phyloP scores from a whole-genome alignment of 2,113 vertebrate species.

The Columba janthina region DNA sequence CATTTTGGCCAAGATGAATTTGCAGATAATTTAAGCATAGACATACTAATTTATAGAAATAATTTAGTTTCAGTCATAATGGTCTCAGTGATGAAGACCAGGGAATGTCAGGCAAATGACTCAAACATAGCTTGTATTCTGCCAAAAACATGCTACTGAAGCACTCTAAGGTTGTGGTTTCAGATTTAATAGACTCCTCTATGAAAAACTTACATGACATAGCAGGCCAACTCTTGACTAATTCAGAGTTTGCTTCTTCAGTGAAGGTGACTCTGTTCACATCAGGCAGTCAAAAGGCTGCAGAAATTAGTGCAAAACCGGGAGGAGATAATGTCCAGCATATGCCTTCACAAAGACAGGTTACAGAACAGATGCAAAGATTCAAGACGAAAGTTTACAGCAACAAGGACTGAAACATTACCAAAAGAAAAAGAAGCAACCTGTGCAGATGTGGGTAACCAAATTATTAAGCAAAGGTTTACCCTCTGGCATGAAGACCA shows the following conservation, averaged over 20 bases:
- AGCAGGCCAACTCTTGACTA: conserved; percentile 50
- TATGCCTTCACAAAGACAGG: conserved; percentile 15
- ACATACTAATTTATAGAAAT: conserved; percentile 63
- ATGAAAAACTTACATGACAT: conserved; percentile 30
- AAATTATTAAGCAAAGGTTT: conserved; percentile 63
- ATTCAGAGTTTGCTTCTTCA: conserved; percentile 60
- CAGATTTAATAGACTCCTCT: conserved; percentile 49
- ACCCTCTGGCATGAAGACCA: conserved; percentile 57
- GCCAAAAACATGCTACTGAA: conserved; percentile 53
- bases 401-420: conserved; percentile 24
- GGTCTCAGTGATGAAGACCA: conserved; percentile 59
- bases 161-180: conserved; percentile 46
- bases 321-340: not conserved
- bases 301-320: conserved; percentile 25
- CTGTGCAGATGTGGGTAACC: conserved; percentile 49
- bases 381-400: conserved; percentile 25
- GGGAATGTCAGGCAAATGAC: conserved; percentile 37
- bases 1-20: conserved; percentile 8
- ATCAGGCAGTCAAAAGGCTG: conserved; percentile 21
- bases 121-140: conserved; percentile 34
- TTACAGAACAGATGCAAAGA: not conserved
- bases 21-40: conserved; percentile 33
- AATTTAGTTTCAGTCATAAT: conserved; percentile 59
- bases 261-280: conserved; percentile 46
- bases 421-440: conserved; percentile 44